These are phyloP conservation scores for Mobula hypostoma DNA, from an alignment of 2,113 vertebrate species.

Conservation along the genomic window DNA sequence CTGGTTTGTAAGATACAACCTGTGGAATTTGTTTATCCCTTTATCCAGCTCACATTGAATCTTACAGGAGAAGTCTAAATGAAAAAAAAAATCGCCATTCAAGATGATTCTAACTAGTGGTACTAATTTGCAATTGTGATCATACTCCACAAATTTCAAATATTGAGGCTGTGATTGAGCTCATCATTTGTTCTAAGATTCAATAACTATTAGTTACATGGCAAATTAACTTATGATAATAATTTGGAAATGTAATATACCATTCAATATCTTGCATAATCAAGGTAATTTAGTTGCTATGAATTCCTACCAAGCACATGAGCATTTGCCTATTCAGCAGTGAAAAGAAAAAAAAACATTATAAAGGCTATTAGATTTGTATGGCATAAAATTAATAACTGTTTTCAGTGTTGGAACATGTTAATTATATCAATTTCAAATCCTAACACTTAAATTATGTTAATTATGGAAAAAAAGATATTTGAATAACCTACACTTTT, in stretches of 20 bases:
- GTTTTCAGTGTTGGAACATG: slow-evolving; percentile 24
- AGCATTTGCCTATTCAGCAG: not conserved
- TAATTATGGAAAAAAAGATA: not conserved
- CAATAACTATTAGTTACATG: not conserved
- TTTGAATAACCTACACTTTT: slow-evolving; percentile 10
- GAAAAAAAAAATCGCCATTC: not conserved
- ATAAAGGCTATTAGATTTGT: not conserved
- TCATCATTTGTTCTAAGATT: not conserved
- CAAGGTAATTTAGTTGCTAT: not conserved
- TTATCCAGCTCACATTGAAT: not conserved
- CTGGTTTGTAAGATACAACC: not conserved
- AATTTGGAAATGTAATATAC: not conserved
- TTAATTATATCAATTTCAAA: slow-evolving; percentile 36
- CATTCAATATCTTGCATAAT: not conserved
- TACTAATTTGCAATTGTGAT: not conserved
- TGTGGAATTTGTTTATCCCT: not conserved
- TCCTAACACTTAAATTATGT: not conserved
- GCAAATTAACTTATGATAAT: not conserved
- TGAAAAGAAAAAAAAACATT: not conserved
- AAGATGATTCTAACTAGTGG: not conserved
- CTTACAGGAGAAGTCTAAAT: not conserved
- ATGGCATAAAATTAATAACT: slow-evolving; percentile 17
- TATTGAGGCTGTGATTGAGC: not conserved
- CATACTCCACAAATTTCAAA: no score
- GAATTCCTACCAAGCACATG: not conserved